These are phyloP conservation scores for Neosilurus hyrtlii DNA, from an alignment of 2,797 vertebrate species.

Conservation along the genomic window DNA sequence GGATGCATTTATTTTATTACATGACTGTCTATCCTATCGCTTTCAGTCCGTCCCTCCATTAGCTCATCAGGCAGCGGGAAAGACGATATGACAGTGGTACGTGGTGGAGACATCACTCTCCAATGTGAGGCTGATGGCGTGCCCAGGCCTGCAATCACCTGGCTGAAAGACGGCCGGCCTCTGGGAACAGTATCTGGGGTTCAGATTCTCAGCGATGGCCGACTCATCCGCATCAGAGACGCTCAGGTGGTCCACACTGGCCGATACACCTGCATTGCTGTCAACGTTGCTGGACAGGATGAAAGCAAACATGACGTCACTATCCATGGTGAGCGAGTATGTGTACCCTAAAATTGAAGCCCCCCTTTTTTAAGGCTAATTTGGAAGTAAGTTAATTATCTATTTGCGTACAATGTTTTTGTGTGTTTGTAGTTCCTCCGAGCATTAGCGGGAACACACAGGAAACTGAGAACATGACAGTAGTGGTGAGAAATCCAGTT, in stretches of 20 bases:
- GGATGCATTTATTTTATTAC: not conserved
- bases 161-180: conserved; percentile 89
- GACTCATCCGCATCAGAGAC: conserved; percentile 75
- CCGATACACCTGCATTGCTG: conserved; percentile 87
- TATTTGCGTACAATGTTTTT: not conserved
- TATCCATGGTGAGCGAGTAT: conserved; percentile 81
- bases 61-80: conserved; percentile 60
- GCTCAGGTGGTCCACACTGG: conserved; percentile 83
- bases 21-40: conserved; percentile 14
- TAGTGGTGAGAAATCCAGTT: conserved; percentile 87
- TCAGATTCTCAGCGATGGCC: conserved; percentile 75
- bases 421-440: conserved; percentile 77
- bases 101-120: conserved; percentile 78
- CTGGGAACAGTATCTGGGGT: conserved; percentile 66
- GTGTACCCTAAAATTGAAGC: too few relatives aligned
- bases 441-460: conserved; percentile 76
- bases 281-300: conserved; percentile 86
- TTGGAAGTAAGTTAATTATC: not conserved
- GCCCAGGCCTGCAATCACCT: conserved; percentile 82
- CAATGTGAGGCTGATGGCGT: conserved; percentile 82
- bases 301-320: conserved; percentile 87
- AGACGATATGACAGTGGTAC: conserved; percentile 71
- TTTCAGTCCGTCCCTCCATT: conserved; percentile 85
- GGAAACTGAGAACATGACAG: conserved; percentile 84
- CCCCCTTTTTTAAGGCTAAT: too few relatives aligned